phyloP scores from a whole-genome alignment of 2,113 vertebrate genomes.

The Phasianus colchicus region DNA sequence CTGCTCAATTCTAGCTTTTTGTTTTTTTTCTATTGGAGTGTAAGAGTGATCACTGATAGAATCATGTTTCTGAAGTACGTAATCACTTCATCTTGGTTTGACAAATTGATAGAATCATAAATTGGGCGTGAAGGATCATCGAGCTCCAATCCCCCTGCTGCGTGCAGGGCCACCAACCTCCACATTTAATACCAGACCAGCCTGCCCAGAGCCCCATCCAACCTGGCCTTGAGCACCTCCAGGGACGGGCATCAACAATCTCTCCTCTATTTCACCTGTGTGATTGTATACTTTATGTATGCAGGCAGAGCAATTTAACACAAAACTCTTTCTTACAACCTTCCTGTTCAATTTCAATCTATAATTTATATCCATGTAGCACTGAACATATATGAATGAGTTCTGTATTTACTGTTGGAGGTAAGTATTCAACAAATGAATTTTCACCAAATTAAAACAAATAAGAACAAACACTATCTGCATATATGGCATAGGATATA shows the following conservation, averaged over 20 bases:
- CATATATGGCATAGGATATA: background rate
- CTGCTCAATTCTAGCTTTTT: background rate
- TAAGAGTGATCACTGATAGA: background rate
- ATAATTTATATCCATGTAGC: background rate
- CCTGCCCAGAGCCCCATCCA: too few species aligned
- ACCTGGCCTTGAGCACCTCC: too few species aligned
- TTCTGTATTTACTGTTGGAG: background rate
- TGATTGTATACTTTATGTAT: background rate
- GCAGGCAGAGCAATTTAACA: background rate
- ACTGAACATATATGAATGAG: background rate
- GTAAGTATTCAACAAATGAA: background rate
- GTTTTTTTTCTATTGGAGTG: background rate
- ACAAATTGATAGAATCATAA: background rate
- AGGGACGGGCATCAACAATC: too few species aligned
- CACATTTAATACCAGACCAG: too few species aligned
- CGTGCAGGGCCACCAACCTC: too few species aligned
- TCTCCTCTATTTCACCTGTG: background rate
- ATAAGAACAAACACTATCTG: background rate
- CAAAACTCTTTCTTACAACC: background rate
- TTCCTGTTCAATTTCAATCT: background rate
- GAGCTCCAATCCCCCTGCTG: too few species aligned
- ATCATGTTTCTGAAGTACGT: fast-evolving
- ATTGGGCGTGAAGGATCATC: too few species aligned
- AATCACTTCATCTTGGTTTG: background rate
- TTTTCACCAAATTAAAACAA: background rate